phyloP scores from a whole-genome alignment of 2,113 vertebrate genomes.

The Paradoxurus hermaphroditus region DNA sequence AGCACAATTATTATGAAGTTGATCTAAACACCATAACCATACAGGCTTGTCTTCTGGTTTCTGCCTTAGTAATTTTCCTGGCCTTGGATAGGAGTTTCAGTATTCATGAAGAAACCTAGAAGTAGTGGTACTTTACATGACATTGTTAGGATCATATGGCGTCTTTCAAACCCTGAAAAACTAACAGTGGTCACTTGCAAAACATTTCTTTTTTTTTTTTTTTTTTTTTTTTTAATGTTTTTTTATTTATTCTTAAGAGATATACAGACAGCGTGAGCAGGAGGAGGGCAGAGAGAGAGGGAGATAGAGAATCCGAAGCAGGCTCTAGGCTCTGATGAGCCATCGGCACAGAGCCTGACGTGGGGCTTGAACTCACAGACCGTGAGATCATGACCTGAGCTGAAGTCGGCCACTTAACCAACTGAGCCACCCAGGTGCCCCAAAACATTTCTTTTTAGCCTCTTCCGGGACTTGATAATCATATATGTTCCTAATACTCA shows the following conservation, averaged over 20 bases:
- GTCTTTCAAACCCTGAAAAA: constrained; percentile 9
- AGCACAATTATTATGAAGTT: neutral
- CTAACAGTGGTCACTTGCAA: neutral
- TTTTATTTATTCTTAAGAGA: too few species aligned
- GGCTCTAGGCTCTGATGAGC: too few species aligned
- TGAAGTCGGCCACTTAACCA: too few species aligned
- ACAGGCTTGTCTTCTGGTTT: neutral
- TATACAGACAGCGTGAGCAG: too few species aligned
- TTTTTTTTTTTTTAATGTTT: too few species aligned
- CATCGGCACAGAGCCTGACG: too few species aligned
- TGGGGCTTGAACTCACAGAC: too few species aligned
- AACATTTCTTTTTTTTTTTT: neutral
- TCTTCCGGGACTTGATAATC: neutral
- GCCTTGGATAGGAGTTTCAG: neutral
- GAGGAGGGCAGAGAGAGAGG: too few species aligned
- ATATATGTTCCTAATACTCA: neutral
- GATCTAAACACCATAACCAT: neutral
- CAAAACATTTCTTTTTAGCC: neutral
- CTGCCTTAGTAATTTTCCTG: neutral
- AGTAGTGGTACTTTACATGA: neutral
- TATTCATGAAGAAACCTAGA: neutral
- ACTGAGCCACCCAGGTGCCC: too few species aligned
- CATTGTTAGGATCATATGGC: neutral
- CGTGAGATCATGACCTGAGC: too few species aligned
- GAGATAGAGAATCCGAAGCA: too few species aligned